Conservation (phyloP, 2,113 vertebrate species). For the Syngnathus floridae region DNA sequence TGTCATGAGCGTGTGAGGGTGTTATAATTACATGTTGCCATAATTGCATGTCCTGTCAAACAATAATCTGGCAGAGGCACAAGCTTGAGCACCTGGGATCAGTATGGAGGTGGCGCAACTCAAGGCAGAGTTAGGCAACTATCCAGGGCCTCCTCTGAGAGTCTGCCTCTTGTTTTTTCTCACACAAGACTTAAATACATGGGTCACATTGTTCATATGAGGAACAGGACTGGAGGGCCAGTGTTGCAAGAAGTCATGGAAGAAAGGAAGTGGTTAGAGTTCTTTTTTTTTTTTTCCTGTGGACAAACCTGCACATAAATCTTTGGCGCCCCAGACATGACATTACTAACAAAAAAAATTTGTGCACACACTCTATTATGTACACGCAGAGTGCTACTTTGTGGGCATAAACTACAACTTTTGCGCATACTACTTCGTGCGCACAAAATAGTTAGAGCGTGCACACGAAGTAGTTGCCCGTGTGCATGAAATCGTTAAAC, state of each 20-base stretch:
- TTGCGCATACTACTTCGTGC: too few species aligned
- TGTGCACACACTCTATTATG: too few species aligned
- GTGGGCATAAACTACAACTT: too few species aligned
- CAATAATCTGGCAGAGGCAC: conserved; percentile 47
- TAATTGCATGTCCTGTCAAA: conserved; percentile 62
- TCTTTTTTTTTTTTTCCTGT: conserved; percentile 20
- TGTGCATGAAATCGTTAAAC: too few species aligned
- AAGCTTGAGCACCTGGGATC: conserved; percentile 54
- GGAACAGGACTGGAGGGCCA: conserved; percentile 45
- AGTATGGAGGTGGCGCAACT: conserved; percentile 52
- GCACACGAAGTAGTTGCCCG: too few species aligned
- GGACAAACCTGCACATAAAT: conserved; percentile 29
- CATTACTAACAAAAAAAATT: too few species aligned
- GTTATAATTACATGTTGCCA: conserved; percentile 62
- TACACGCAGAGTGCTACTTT: too few species aligned
- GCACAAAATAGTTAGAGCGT: too few species aligned
- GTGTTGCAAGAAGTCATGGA: conserved; percentile 47
- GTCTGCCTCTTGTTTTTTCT: conserved; percentile 18
- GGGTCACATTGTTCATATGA: conserved; percentile 45
- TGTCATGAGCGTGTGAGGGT: conserved; percentile 43
- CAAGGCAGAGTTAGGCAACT: conserved; percentile 46
- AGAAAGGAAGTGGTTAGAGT: conserved; percentile 46
- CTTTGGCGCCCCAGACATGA: background rate
- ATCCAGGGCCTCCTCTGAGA: conserved; percentile 45
- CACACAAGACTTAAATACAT: conserved; percentile 16